A percentile compares a stretch with the other conserved stretches of the same genome.
Conservation (phyloP, 2,888 invertebrate species). For the Prosapia bicincta region DNA sequence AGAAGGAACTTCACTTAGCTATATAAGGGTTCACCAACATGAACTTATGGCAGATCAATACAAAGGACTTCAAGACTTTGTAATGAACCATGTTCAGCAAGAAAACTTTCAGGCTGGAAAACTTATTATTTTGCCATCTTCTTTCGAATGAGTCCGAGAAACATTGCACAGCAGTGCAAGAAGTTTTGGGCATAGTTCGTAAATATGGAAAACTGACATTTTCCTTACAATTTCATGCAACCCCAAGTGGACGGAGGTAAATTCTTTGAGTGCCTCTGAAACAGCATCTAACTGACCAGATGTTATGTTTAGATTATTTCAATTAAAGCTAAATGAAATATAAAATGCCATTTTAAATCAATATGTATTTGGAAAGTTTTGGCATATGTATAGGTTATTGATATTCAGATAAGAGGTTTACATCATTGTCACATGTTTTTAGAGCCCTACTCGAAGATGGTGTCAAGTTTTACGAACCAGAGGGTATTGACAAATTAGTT, state of each 20-base stretch:
- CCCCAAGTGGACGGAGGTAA: conserved; percentile 21
- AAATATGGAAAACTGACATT: conserved; percentile 23
- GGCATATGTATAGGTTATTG: conserved; percentile 25
- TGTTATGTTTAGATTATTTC: conserved; percentile 17
- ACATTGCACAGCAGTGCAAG: conserved; percentile 22
- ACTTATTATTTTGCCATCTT: conserved; percentile 16
- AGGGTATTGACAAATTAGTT: too few species aligned
- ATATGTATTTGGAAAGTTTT: conserved; percentile 11
- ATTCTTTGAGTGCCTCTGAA: not conserved
- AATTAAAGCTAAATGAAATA: conserved; percentile 13
- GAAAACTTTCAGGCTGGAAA: conserved; percentile 2
- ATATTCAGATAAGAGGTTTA: conserved; percentile 27
- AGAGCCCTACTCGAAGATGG: conserved; percentile 16
- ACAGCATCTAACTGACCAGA: conserved; percentile 9
- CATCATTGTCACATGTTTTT: conserved; percentile 20
- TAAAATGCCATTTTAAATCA: conserved; percentile 3
- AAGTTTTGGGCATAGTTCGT: conserved; percentile 12
- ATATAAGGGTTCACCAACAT: not conserved
- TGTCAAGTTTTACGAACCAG: conserved; percentile 6
- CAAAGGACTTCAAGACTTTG: too few species aligned
- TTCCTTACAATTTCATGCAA: conserved; percentile 25
- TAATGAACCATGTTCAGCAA: not conserved
- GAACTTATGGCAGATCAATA: not conserved
- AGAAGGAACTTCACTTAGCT: not conserved
- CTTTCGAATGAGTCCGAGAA: conserved; percentile 16